A percentile compares a stretch with the other conserved stretches of the same genome.
Evolutionary conservation across 2,113 vertebrate genomes (phyloP).

Genomic region (Dipodomys ordii): DNA sequence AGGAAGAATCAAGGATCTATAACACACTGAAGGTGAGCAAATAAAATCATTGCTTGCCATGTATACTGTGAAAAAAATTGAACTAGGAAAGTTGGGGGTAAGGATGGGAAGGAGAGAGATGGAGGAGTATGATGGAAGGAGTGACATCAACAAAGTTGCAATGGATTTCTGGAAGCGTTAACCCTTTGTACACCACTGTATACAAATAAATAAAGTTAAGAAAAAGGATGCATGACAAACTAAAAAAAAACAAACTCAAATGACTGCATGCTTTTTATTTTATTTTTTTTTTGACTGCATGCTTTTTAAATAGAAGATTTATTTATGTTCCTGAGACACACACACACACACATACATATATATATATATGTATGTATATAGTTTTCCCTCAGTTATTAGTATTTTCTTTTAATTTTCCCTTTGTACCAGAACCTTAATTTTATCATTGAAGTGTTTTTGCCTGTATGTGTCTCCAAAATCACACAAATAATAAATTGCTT

Average conservation of each 20-base stretch:
- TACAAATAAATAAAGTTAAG: neutral
- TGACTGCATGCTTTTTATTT: neutral
- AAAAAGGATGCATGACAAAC: too few relatives aligned
- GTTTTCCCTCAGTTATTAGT: neutral
- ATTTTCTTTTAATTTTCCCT: neutral
- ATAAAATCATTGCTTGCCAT: too few relatives aligned
- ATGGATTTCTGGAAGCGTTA: too few relatives aligned
- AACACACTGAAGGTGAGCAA: neutral
- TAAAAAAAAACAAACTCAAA: too few relatives aligned
- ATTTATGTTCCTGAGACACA: neutral
- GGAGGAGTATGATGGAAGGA: too few relatives aligned
- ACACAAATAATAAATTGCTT: neutral
- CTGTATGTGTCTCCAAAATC: neutral
- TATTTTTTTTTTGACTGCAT: too few relatives aligned
- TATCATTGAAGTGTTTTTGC: neutral
- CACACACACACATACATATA: too few relatives aligned
- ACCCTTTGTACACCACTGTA: too few relatives aligned
- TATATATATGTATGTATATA: neutral
- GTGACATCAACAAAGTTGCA: too few relatives aligned
- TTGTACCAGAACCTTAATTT: neutral
- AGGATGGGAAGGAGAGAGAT: too few relatives aligned
- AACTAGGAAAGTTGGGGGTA: too few relatives aligned
- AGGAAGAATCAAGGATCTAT: neutral
- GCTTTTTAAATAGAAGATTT: conserved; percentile 14
- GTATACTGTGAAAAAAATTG: too few relatives aligned